Percentiles rank a stretch among this genome's conserved stretches.
phyloP scores from a whole-genome alignment of 1,140 invertebrate species.

The Leptinotarsa lineolata region DNA sequence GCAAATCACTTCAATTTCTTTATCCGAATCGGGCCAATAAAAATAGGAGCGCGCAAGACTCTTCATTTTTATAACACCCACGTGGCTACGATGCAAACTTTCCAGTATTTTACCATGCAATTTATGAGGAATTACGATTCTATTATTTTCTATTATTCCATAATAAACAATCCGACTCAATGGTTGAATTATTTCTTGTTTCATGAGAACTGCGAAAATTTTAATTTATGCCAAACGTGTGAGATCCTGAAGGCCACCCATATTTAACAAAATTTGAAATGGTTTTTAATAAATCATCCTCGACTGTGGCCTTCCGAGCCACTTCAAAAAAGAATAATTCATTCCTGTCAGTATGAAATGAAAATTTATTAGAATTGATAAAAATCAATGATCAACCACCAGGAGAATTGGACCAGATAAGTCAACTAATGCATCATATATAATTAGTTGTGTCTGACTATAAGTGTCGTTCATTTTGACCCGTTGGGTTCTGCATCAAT shows the following conservation, averaged over 20 bases:
- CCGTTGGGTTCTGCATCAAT: too few relatives aligned
- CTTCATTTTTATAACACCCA: not conserved
- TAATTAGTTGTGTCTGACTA: too few relatives aligned
- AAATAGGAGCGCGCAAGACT: not conserved
- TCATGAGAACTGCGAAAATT: not conserved
- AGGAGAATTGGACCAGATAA: too few relatives aligned
- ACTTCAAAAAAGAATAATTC: too few relatives aligned
- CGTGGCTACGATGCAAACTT: not conserved
- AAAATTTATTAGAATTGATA: too few relatives aligned
- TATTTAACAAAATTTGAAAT: not conserved
- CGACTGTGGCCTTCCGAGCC: not conserved
- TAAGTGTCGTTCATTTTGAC: too few relatives aligned
- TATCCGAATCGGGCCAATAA: not conserved
- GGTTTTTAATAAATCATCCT: not conserved
- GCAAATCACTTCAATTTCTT: not conserved
- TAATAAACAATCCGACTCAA: not conserved
- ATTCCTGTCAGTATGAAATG: too few relatives aligned
- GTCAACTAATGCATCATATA: too few relatives aligned
- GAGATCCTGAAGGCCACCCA: not conserved
- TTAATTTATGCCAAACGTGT: not conserved
- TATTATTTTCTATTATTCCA: not conserved
- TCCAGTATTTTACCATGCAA: not conserved
- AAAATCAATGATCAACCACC: too few relatives aligned
- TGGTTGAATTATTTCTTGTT: not conserved
- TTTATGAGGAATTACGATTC: not conserved